Evolutionary conservation across 2,113 vertebrate genomes (phyloP).

Genomic region (Onychorhynchus coronatus): DNA sequence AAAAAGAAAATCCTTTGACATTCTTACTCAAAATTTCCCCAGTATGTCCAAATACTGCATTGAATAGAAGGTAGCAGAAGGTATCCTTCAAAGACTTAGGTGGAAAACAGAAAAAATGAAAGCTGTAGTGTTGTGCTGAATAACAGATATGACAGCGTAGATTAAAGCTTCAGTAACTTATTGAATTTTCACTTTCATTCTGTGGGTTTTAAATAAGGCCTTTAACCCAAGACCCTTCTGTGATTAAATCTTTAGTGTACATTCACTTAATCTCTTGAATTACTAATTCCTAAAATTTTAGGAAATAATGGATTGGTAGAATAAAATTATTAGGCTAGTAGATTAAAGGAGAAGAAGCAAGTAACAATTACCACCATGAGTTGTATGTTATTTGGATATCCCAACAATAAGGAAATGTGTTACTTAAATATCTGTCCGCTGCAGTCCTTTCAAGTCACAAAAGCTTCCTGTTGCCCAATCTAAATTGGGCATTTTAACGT

Average conservation of each 20-base stretch:
- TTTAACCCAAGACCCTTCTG: neutral
- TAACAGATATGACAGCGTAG: neutral
- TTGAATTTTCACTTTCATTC: conserved; percentile 21
- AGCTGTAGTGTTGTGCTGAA: neutral
- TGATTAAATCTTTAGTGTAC: neutral
- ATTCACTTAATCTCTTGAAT: neutral
- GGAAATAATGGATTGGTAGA: neutral
- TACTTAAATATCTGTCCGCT: neutral
- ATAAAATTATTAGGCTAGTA: neutral
- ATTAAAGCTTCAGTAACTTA: neutral
- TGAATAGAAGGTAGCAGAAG: neutral
- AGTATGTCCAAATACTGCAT: neutral
- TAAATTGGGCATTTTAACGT: no score
- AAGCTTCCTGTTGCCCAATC: neutral
- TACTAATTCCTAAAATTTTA: neutral
- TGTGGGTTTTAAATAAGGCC: neutral
- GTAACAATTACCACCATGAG: neutral
- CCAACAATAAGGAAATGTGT: neutral
- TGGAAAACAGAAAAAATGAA: conserved; percentile 2
- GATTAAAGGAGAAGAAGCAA: neutral
- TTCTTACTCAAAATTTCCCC: neutral
- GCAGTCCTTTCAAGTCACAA: neutral
- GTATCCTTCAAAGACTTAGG: neutral
- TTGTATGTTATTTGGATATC: neutral
- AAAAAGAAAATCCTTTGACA: conserved; percentile 1